phyloP scores from a whole-genome alignment of 2,113 vertebrate genomes.

The Glaucidium brasilianum region DNA sequence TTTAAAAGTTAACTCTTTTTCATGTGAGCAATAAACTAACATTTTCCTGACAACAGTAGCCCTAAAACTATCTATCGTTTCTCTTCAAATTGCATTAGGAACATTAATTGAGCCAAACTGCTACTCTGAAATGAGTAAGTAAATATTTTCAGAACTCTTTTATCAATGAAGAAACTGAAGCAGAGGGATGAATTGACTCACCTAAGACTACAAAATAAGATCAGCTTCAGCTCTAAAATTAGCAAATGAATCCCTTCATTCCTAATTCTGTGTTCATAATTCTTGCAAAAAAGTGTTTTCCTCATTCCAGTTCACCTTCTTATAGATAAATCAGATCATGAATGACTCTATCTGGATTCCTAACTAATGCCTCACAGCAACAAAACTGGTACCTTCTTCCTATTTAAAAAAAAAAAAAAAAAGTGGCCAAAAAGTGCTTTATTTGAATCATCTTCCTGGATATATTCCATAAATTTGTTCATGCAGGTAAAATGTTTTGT shows the following conservation, averaged over 20 bases:
- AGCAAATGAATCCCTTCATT: neutral
- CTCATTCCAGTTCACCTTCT: constrained; percentile 38
- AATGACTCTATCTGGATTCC: constrained; percentile 24
- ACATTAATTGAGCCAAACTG: neutral
- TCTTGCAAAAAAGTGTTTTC: neutral
- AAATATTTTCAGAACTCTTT: neutral
- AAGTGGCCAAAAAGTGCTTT: neutral
- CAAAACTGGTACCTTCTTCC: neutral
- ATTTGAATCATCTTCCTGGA: neutral
- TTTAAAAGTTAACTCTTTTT: neutral
- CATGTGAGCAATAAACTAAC: neutral
- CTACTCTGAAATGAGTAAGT: neutral
- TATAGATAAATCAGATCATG: neutral
- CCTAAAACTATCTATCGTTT: neutral
- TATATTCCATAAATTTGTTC: neutral
- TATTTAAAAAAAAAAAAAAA: neutral
- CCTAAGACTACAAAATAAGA: neutral
- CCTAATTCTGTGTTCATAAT: neutral
- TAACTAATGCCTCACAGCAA: neutral
- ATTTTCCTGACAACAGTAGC: neutral
- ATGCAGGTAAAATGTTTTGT: neutral
- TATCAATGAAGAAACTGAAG: neutral
- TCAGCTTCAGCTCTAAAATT: neutral
- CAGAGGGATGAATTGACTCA: neutral
- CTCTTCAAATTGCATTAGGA: neutral